These are phyloP conservation scores for Amphimallon solstitiale DNA, from an alignment of 2,888 invertebrate genomes.

Conservation along the genomic window DNA sequence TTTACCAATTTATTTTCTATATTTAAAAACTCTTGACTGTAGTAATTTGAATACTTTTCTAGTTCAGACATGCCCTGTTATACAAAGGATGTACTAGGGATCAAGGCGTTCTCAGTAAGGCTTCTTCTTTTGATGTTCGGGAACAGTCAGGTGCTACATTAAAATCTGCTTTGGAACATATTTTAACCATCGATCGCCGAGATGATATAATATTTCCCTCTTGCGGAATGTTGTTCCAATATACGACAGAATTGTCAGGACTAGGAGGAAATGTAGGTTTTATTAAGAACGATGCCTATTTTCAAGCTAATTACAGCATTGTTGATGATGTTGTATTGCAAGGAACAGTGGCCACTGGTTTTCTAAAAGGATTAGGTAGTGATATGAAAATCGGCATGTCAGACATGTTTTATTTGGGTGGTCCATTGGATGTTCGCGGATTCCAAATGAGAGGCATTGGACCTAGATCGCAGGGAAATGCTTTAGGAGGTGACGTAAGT, in stretches of 20 bases:
- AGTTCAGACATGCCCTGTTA: slow-evolving; percentile 85
- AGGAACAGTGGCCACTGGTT: slow-evolving; percentile 72
- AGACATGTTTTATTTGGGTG: slow-evolving; percentile 88
- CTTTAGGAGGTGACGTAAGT: slow-evolving; percentile 75
- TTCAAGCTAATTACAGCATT: slow-evolving; percentile 72
- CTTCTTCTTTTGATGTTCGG: slow-evolving; percentile 83
- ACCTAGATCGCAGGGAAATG: slow-evolving; percentile 80
- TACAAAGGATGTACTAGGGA: slow-evolving; percentile 90
- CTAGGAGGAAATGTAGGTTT: slow-evolving; percentile 94
- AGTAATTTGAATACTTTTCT: slow-evolving; percentile 46
- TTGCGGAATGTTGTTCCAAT: slow-evolving; percentile 75
- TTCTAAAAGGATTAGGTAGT: slow-evolving; percentile 70
- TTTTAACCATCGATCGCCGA: slow-evolving; percentile 80
- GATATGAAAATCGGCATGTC: slow-evolving; percentile 71
- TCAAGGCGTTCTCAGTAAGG: slow-evolving; percentile 76
- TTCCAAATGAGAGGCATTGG: slow-evolving; percentile 90
- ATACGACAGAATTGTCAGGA: slow-evolving; percentile 86
- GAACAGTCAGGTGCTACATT: slow-evolving; percentile 91
- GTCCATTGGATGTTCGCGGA: slow-evolving; percentile 88
- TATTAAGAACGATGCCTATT: slow-evolving; percentile 80
- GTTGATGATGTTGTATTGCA: slow-evolving; percentile 48
- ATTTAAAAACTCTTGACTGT: slow-evolving; percentile 6
- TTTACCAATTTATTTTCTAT: slow-evolving; percentile 6
- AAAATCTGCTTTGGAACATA: slow-evolving; percentile 87
- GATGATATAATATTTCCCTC: slow-evolving; percentile 85